Base-by-base conservation (phyloP, 1,140 invertebrate species). In the Cylas formicarius region DNA sequence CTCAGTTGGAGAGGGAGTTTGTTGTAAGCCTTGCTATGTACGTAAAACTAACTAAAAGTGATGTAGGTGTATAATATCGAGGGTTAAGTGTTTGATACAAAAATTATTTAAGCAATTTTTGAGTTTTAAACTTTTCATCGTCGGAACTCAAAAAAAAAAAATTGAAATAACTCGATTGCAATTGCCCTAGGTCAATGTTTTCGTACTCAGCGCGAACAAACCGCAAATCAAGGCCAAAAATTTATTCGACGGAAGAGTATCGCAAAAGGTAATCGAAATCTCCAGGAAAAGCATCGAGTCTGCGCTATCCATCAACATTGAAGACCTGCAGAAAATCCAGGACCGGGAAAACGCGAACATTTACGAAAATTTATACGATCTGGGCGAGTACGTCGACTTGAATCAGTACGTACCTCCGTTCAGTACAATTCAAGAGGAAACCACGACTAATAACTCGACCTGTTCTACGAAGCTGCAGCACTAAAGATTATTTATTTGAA, bases 161-260 rank as follows among this genome's bases (percentile, higher is more conserved):
- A n/a, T n/a, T n/a, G n/a, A n/a, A 9, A n/a, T n/a, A n/a, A n/a
- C n/a, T n/a, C n/a, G n/a, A n/a, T n/a, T n/a, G n/a, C n/a, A n/a
- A n/a, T n/a, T 24, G 10, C 35, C 47, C 13, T 31, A 39, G 34
- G 45, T 55, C 1, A 55, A 53, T 16, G 45, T 52, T 17, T 47
- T 50, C 20, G 39, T 53, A 7, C 14, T 50, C 14, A 51, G 36
- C 19, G 31, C 39, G 5, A 27, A 42, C 21, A 23, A n/a, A n/a
- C 9, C 9, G 4, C n/a, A 7, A 24, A 27, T 17, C 8, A 17
- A 34, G 8, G 19, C 47, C 2, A 19, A 44, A 7, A n/a, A 18
- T 7, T 26, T 19, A 22, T 29, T 31, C 24, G 34, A 33, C 21
- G 22, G 36, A 4, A 29, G 37, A 31, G 36, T 42, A 9, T 32